phyloP scores from a whole-genome alignment of 92 coral and sea anemone species.

The Hydrozoanthus gracilis region DNA sequence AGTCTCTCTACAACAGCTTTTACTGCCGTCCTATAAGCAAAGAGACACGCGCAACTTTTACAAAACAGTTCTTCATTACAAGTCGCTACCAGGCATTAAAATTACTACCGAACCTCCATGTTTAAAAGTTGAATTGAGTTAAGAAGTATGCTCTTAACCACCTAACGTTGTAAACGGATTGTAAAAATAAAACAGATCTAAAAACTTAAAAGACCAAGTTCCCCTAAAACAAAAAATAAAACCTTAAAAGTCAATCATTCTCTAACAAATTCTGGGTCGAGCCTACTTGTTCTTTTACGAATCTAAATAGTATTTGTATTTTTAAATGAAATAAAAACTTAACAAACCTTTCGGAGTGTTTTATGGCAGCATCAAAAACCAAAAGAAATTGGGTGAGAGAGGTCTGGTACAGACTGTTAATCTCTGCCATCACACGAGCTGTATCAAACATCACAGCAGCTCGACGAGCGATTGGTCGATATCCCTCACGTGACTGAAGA shows the following conservation, averaged over 20 bases:
- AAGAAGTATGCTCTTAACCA: too few species aligned
- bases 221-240: not conserved
- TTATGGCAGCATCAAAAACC: slow-evolving; percentile 95
- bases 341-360: slow-evolving; percentile 94
- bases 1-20: slow-evolving; percentile 98
- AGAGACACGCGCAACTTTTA: not conserved
- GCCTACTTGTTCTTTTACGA: not conserved
- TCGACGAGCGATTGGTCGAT: slow-evolving; percentile 99
- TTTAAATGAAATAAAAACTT: not conserved
- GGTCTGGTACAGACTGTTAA: slow-evolving; percentile 89
- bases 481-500: slow-evolving; percentile 99
- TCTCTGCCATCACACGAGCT: slow-evolving; percentile 91
- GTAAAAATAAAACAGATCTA: too few species aligned
- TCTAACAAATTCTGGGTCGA: too few species aligned
- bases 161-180: too few species aligned
- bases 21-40: slow-evolving; percentile 85
- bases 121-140: too few species aligned
- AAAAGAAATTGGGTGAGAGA: slow-evolving; percentile 91
- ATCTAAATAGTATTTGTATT: not conserved
- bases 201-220: too few species aligned
- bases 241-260: too few species aligned
- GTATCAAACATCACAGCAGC: slow-evolving; percentile 99
- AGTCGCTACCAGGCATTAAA: too few species aligned
- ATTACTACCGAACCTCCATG: too few species aligned
- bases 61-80: not conserved